Evolutionary conservation across 2,888 invertebrate genomes (phyloP).

Genomic region (Oxycera nigricornis): DNA sequence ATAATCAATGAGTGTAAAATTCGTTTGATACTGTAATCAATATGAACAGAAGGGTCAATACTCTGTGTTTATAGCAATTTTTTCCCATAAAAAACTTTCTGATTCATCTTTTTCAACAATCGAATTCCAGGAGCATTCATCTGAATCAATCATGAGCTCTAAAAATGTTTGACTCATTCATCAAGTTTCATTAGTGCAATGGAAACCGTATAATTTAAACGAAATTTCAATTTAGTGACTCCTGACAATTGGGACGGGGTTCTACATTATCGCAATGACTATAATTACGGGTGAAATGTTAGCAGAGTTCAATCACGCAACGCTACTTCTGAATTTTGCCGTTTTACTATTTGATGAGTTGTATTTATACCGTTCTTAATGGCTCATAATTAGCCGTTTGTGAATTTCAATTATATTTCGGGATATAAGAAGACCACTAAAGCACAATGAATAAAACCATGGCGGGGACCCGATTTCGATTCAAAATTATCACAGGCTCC

Average conservation of each 20-base stretch:
- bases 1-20: no score
- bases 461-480: no score
- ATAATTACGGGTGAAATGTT: background rate
- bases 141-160: background rate
- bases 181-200: background rate
- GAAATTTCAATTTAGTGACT: background rate
- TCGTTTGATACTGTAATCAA: no score
- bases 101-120: no score
- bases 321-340: background rate
- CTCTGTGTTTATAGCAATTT: no score
- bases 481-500: no score
- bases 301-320: constrained; percentile 25
- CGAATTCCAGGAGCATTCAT: no score
- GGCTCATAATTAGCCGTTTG: constrained; percentile 23
- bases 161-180: background rate
- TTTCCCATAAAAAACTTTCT: no score
- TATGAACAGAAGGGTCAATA: no score
- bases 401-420: constrained; percentile 23
- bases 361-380: constrained; percentile 31
- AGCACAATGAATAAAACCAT: no score
- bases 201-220: background rate
- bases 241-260: background rate
- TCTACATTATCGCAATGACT: background rate
- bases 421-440: background rate
- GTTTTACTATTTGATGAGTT: constrained; percentile 32